Conservation (phyloP, 1,140 invertebrate genomes). For the Cotesia typhae region DNA sequence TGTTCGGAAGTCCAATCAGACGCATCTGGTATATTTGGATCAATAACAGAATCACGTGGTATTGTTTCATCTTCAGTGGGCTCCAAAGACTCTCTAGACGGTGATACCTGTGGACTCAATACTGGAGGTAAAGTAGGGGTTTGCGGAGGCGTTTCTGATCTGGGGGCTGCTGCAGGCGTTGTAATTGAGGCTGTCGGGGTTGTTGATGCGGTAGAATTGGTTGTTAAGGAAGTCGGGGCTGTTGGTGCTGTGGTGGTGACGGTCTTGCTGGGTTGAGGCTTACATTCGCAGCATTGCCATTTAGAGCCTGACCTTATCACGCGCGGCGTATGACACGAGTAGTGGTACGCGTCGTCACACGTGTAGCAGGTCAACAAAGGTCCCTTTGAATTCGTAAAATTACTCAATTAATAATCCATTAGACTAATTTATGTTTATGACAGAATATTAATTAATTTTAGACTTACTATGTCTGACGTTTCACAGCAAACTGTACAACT, state of each 20-base stretch:
- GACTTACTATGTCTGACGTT: constrained; percentile 75
- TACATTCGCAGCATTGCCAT: constrained; percentile 59
- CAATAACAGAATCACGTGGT: constrained; percentile 59
- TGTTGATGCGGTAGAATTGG: not conserved
- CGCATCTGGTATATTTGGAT: constrained; percentile 79
- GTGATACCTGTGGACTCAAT: constrained; percentile 61
- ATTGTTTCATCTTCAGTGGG: constrained; percentile 52
- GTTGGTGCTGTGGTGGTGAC: not conserved
- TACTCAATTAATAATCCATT: not conserved
- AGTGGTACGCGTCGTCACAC: constrained; percentile 86
- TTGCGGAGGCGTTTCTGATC: constrained; percentile 54
- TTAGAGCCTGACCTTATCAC: constrained; percentile 61
- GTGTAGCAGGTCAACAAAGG: constrained; percentile 78
- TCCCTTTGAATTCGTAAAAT: constrained; percentile 48
- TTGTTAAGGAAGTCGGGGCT: no score
- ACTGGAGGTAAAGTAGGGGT: constrained; percentile 53
- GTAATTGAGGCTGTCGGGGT: not conserved
- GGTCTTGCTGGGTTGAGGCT: constrained; percentile 38
- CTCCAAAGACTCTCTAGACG: constrained; percentile 51
- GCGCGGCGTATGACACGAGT: constrained; percentile 75
- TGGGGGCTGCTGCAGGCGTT: not conserved
- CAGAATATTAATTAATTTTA: not conserved
- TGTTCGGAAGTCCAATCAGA: constrained; percentile 82
- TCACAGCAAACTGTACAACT: constrained; percentile 76
- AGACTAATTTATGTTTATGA: not conserved